Conservation (phyloP, 2,888 invertebrate genomes). For the Pachliopta kotzebuea region DNA sequence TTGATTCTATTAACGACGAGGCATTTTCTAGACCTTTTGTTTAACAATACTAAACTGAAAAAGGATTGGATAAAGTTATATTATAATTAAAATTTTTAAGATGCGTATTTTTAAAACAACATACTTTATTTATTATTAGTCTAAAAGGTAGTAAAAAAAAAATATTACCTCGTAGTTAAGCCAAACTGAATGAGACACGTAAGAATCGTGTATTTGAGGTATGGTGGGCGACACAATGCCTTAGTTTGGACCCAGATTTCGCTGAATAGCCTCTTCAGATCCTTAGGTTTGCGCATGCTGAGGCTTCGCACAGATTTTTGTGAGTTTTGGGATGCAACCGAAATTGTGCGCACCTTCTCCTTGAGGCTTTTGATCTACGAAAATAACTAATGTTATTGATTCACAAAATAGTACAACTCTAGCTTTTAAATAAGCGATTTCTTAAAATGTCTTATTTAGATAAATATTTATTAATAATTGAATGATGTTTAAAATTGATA, state of each 20-base stretch:
- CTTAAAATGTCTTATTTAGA: no score
- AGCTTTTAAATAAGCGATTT: no score
- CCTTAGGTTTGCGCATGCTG: slow-evolving; percentile 86
- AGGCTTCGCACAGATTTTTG: slow-evolving; percentile 85
- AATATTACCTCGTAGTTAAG: slow-evolving; percentile 84
- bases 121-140: neutral
- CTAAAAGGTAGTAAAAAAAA: neutral
- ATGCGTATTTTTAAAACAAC: neutral
- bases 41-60: no score
- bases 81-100: no score
- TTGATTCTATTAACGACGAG: no score
- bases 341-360: slow-evolving; percentile 83
- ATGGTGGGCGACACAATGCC: slow-evolving; percentile 86
- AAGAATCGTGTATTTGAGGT: slow-evolving; percentile 86
- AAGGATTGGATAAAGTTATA: no score
- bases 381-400: neutral
- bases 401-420: neutral
- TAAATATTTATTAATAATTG: no score
- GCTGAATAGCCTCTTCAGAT: slow-evolving; percentile 83
- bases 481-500: no score
- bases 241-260: slow-evolving; percentile 89
- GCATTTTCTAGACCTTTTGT: no score
- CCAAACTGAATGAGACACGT: slow-evolving; percentile 92
- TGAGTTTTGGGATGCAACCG: slow-evolving; percentile 82
- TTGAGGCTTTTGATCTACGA: slow-evolving; percentile 84